Evolutionary conservation across 2,113 vertebrate genomes (phyloP).

Genomic region (Heterochromis multidens): DNA sequence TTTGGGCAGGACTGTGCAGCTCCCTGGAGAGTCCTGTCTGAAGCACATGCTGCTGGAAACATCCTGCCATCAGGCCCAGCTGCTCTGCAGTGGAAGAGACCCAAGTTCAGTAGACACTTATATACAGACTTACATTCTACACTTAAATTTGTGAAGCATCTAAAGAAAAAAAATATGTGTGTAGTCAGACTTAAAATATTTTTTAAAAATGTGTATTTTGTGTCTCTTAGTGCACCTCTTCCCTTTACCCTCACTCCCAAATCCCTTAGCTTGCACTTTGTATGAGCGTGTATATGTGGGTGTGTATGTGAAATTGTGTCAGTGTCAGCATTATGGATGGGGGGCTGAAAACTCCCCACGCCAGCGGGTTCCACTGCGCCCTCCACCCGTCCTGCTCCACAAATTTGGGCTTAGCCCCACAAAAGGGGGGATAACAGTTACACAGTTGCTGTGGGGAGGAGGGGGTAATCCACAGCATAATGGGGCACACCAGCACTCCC

Average conservation of each 20-base stretch:
- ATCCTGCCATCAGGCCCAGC: conserved; percentile 64
- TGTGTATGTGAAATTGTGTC: conserved; percentile 53
- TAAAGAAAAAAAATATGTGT: not conserved
- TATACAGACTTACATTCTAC: not conserved
- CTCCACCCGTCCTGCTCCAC: conserved; percentile 33
- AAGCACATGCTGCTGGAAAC: conserved; percentile 60
- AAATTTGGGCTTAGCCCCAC: conserved; percentile 69
- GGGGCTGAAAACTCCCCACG: conserved; percentile 68
- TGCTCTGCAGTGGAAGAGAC: conserved; percentile 30
- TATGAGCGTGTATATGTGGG: not conserved
- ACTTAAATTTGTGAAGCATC: not conserved
- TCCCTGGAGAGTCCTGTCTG: conserved; percentile 57
- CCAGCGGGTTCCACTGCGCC: conserved; percentile 69
- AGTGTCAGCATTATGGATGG: conserved; percentile 66
- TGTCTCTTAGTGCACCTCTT: not conserved
- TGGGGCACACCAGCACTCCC: conserved; percentile 32
- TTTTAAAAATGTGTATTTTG: not conserved
- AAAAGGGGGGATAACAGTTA: conserved; percentile 72
- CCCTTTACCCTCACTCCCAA: conserved; percentile 28
- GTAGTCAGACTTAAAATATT: not conserved
- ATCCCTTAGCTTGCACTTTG: conserved; percentile 71
- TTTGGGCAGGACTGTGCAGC: not conserved
- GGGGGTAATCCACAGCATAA: conserved; percentile 68
- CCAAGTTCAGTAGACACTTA: not conserved
- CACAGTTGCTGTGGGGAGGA: conserved; percentile 51